Evolutionary conservation across 2,797 vertebrate genomes (phyloP).

Genomic region (Aldrovandia affinis): DNA sequence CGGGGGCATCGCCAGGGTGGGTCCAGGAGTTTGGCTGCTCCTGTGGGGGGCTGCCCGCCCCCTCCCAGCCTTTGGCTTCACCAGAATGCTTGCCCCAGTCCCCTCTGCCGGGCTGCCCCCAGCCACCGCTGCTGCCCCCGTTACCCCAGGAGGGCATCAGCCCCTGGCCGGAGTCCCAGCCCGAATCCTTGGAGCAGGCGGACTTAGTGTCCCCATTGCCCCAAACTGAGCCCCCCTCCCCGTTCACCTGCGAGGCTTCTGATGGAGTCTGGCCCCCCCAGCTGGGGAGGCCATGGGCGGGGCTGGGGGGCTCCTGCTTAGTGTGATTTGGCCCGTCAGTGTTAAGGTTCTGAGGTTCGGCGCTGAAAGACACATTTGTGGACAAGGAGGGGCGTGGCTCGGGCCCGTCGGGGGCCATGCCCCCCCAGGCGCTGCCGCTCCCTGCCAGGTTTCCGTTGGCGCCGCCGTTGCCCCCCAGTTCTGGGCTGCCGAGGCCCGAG

Average conservation of each 20-base stretch:
- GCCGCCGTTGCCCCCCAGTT: slow-evolving; percentile 69
- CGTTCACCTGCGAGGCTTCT: slow-evolving; percentile 80
- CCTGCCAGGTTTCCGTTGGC: slow-evolving; percentile 75
- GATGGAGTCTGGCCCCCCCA: slow-evolving; percentile 80
- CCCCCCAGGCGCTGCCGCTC: slow-evolving; percentile 81
- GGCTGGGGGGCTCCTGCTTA: slow-evolving; percentile 68
- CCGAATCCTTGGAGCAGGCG: slow-evolving; percentile 77
- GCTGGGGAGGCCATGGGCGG: slow-evolving; percentile 81
- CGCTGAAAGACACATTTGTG: slow-evolving; percentile 87
- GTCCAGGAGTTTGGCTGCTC: slow-evolving; percentile 81
- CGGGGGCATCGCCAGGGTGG: slow-evolving; percentile 65
- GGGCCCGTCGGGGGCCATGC: slow-evolving; percentile 75
- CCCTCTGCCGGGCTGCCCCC: slow-evolving; percentile 62
- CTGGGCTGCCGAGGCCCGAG: slow-evolving; percentile 79
- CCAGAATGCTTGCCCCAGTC: slow-evolving; percentile 84
- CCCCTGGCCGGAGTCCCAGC: slow-evolving; percentile 80
- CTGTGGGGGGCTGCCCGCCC: slow-evolving; percentile 67
- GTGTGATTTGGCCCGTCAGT: slow-evolving; percentile 88
- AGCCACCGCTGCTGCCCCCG: slow-evolving; percentile 52
- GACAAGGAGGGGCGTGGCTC: slow-evolving; percentile 82
- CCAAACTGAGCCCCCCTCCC: slow-evolving; percentile 78
- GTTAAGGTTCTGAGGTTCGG: slow-evolving; percentile 89
- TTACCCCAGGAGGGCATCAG: slow-evolving; percentile 75
- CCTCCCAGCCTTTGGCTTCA: slow-evolving; percentile 79
- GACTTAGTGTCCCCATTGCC: slow-evolving; percentile 82